Conservation (phyloP, 2,113 vertebrate species). For the Etheostoma spectabile region DNA sequence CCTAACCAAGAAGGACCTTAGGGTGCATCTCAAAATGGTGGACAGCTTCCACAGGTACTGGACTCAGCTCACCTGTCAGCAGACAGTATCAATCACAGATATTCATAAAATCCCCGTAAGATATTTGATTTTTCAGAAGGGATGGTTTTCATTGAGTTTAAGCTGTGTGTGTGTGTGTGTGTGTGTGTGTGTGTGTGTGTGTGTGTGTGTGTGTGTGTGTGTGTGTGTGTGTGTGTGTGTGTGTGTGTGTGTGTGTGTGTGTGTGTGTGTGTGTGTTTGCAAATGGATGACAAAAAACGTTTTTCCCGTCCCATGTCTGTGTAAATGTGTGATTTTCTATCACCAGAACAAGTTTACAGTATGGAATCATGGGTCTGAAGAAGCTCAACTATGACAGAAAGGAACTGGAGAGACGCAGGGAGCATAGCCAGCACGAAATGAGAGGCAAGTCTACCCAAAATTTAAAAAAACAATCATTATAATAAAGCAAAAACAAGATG, state of each 20-base stretch:
- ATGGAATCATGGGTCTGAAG: conserved; percentile 99
- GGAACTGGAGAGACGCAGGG: conserved; percentile 96
- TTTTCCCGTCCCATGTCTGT: neutral
- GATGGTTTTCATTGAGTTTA: neutral
- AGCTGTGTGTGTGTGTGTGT: no score
- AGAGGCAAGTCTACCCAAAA: conserved; percentile 84
- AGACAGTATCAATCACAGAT: neutral
- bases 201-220: neutral
- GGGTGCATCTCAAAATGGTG: conserved; percentile 99
- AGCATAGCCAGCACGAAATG: conserved; percentile 97
- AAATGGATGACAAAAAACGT: neutral
- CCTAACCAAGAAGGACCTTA: conserved; percentile 98
- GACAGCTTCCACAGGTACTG: conserved; percentile 98
- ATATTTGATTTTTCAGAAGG: neutral
- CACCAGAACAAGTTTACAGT: conserved; percentile 98
- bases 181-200: no score
- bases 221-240: no score
- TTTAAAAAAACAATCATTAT: neutral
- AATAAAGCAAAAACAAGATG: neutral
- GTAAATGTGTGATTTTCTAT: neutral
- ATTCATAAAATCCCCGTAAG: neutral
- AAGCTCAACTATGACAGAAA: conserved; percentile 99
- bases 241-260: no score
- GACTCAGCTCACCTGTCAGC: neutral
- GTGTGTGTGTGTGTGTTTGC: neutral